phyloP scores from a whole-genome alignment of 2,888 invertebrate species.

The Tubiluchus corallicola region DNA sequence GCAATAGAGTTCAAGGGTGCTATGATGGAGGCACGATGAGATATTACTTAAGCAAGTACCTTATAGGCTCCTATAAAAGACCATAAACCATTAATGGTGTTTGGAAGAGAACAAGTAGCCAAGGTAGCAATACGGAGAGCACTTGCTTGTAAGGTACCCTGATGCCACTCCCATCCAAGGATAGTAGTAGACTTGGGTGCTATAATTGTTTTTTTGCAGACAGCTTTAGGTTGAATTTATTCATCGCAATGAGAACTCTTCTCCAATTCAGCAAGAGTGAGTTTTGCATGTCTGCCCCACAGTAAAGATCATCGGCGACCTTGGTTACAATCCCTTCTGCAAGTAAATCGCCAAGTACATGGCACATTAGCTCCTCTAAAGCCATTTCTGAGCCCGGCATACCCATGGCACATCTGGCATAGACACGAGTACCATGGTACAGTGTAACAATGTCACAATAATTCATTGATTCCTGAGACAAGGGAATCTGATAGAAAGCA shows the following conservation, averaged over 20 bases:
- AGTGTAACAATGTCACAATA: slow-evolving; percentile 16
- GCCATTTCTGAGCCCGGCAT: slow-evolving; percentile 16
- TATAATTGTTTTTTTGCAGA: slow-evolving; percentile 14
- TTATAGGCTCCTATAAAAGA: slow-evolving; percentile 11
- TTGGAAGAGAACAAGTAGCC: slow-evolving; percentile 11
- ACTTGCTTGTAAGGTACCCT: slow-evolving; percentile 12
- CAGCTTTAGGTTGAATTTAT: slow-evolving; percentile 9
- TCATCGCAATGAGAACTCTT: slow-evolving; percentile 11
- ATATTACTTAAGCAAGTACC: slow-evolving; percentile 10
- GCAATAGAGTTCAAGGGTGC: slow-evolving; percentile 8
- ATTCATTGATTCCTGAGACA: slow-evolving; percentile 14
- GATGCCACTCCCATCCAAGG: slow-evolving; percentile 13
- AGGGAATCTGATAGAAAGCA: slow-evolving; percentile 15
- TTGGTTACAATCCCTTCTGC: slow-evolving; percentile 14
- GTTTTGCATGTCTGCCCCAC: slow-evolving; percentile 14
- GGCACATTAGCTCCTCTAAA: slow-evolving; percentile 11
- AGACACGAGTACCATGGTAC: slow-evolving; percentile 14
- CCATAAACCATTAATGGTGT: slow-evolving; percentile 12
- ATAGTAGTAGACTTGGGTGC: slow-evolving; percentile 9
- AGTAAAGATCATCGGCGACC: slow-evolving; percentile 16
- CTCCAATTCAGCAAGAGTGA: slow-evolving; percentile 12
- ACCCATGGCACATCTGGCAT: slow-evolving; percentile 10
- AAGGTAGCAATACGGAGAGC: slow-evolving; percentile 12
- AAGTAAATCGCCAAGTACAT: slow-evolving; percentile 12
- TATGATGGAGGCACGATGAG: slow-evolving; percentile 8